phyloP scores from a whole-genome alignment of 2,888 invertebrate genomes.

The Lasioglossum morio region DNA sequence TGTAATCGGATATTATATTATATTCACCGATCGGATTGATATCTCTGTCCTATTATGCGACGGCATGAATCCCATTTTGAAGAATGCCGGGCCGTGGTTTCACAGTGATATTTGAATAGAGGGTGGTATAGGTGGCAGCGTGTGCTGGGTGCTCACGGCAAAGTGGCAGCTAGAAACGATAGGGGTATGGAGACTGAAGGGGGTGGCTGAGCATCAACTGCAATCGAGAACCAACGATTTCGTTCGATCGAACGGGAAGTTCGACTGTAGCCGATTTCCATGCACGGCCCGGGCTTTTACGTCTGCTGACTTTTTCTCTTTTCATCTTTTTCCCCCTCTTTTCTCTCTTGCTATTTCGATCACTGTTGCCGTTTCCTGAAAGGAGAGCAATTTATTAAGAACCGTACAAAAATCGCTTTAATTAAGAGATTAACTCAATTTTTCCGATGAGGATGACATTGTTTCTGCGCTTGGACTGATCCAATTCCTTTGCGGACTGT shows the following conservation, averaged over 20 bases:
- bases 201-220: background rate
- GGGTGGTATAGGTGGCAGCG: constrained; percentile 14
- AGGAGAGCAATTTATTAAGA: constrained; percentile 15
- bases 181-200: background rate
- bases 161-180: constrained; percentile 45
- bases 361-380: background rate
- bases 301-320: background rate
- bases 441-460: no score
- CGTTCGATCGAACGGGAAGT: constrained; percentile 30
- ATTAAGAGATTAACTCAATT: constrained; percentile 26
- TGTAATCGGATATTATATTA: constrained; percentile 77
- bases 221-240: constrained; percentile 35
- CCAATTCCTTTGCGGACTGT: background rate
- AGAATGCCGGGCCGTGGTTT: constrained; percentile 67
- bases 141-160: background rate
- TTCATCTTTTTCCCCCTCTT: background rate
- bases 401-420: constrained; percentile 5
- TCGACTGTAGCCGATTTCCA: constrained; percentile 36
- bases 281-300: constrained; percentile 15
- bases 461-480: background rate
- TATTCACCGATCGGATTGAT: constrained; percentile 75
- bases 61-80: constrained; percentile 74
- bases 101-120: constrained; percentile 70
- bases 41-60: constrained; percentile 74
- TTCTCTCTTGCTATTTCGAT: background rate